phyloP scores from a whole-genome alignment of 2,888 invertebrate species.

The Drosophila incognita region DNA sequence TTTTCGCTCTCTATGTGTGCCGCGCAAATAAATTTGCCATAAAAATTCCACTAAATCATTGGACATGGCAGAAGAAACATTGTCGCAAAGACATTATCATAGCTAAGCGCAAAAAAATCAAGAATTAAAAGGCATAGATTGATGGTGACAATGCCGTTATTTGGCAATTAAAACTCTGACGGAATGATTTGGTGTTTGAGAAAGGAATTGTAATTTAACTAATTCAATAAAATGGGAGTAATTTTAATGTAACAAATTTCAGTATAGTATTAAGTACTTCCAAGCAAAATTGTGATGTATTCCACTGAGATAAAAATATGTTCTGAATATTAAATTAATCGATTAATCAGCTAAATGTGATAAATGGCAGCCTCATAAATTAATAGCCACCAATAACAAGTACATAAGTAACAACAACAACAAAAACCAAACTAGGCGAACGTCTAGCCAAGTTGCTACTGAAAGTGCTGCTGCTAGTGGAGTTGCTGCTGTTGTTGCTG shows the following conservation, averaged over 20 bases:
- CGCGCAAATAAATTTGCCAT: constrained; percentile 75
- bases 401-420: constrained; percentile 55
- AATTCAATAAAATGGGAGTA: neutral
- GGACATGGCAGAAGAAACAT: constrained; percentile 53
- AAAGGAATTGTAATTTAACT: neutral
- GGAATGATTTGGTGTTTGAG: constrained; percentile 15
- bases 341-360: constrained; percentile 81
- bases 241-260: neutral
- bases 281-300: neutral
- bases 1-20: constrained; percentile 24
- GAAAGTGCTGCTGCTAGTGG: constrained; percentile 24
- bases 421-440: constrained; percentile 48
- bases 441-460: constrained; percentile 54
- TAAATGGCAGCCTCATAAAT: constrained; percentile 83
- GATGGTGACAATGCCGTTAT: constrained; percentile 45
- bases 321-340: constrained; percentile 58
- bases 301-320: constrained; percentile 10
- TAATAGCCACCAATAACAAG: constrained; percentile 77
- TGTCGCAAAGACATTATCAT: constrained; percentile 72
- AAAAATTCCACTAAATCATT: constrained; percentile 79
- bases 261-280: neutral
- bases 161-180: constrained; percentile 4
- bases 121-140: constrained; percentile 40
- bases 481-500: constrained; percentile 50
- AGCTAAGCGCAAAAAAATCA: constrained; percentile 37